Conservation (phyloP, 2,113 vertebrate species). For the Pygathrix nemaeus region DNA sequence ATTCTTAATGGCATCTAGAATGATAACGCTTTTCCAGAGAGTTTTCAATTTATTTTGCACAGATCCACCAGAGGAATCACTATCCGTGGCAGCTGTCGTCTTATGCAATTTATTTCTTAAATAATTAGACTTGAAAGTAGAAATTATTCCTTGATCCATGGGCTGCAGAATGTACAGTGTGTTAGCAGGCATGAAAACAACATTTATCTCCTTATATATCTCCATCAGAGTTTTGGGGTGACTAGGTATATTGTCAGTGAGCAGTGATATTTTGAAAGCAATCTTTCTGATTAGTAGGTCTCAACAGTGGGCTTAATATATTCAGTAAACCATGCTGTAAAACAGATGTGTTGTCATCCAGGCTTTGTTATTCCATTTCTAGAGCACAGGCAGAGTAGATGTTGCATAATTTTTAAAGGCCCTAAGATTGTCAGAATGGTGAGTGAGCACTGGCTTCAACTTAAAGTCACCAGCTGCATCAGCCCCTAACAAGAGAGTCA, state of each 20-base stretch:
- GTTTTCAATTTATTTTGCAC: neutral
- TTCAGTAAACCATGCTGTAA: neutral
- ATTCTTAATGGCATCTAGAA: neutral
- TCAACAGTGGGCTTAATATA: neutral
- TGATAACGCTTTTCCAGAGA: neutral
- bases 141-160: neutral
- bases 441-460: neutral
- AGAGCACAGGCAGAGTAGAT: neutral
- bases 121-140: neutral
- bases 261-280: neutral
- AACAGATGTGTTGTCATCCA: neutral
- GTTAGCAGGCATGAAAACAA: neutral
- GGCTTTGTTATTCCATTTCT: neutral
- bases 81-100: neutral
- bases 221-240: neutral
- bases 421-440: neutral
- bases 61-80: neutral
- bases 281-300: neutral
- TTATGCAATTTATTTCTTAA: neutral
- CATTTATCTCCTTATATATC: neutral
- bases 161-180: neutral
- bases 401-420: neutral
- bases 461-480: neutral
- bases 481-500: neutral
- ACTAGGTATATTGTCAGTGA: neutral